Evolutionary conservation across 1,140 invertebrate species (phyloP), one percentile per base, ranked within the genome.

Genomic region (Bombus vancouverensis): DNA sequence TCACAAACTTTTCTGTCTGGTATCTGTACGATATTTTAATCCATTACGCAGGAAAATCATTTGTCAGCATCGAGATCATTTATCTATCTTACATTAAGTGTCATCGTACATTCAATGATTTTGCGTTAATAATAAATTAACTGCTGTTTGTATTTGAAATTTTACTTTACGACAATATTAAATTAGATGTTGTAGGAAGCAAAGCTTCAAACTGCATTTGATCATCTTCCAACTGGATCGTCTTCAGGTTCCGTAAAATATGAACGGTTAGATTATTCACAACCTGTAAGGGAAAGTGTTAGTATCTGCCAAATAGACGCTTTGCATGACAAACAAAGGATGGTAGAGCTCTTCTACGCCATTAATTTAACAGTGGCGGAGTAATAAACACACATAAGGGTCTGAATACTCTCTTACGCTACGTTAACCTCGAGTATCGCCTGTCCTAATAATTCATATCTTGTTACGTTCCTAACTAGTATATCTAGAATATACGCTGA

Each of bases 321-420:
- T 68, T 37, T 34, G 8, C 65, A 34, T 68, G 65, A 68, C 18
- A 68, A 68, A 68, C 32, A 22, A 68, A 68, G 65, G 32, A 68
- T 15, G 18, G 65, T 9, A 22, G 2, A 22, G 65, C 32, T 68
- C 18, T 68, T 68, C 65, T 68, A 34, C 32, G 65, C 65, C 65
- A 68, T 68, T 68, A 68, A 68, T 68, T 68, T 68, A 34, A 68
- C 65, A 68, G 15, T 68, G 65, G 34, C 32, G 65, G 13, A 68
- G 32, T 34, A 68, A 32, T 34, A 68, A 68, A 68, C 65, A 37
- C 18, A 68, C 6, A 34, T 34, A 22, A 68, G 32, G 65, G 32
- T n/a, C 59, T n/a, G 28, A n/a, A 62, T 28, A n/a, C 65, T 18
- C 32, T 34, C 13, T 68, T 32, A 68, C 8, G 32, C 32, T 22